phyloP scores from a whole-genome alignment of 30 jellyfish, hydroid and myxozoan species.

The Cassiopea xamachana region DNA sequence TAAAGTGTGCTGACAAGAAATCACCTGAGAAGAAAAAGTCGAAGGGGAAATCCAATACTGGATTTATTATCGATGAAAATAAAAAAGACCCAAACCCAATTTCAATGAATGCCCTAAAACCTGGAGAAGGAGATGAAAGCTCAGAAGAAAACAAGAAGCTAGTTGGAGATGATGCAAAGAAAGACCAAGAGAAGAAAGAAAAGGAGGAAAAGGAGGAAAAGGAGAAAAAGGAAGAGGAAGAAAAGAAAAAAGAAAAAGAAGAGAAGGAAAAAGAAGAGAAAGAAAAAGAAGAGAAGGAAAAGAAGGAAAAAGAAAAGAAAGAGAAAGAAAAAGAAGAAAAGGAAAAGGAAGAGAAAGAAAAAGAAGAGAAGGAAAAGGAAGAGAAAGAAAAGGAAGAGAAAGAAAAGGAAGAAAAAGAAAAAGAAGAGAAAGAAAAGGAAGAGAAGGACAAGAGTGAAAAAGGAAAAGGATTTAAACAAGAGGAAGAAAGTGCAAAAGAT shows the following conservation, averaged over 20 bases:
- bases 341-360: constrained; percentile 1
- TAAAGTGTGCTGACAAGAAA: constrained; percentile 88
- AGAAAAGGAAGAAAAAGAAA: not conserved
- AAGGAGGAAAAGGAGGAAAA: constrained; percentile 30
- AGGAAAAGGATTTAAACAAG: not conserved
- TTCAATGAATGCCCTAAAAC: constrained; percentile 62
- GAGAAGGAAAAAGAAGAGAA: constrained; percentile 24
- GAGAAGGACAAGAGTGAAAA: constrained; percentile 8
- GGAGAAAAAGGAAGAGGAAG: constrained; percentile 32
- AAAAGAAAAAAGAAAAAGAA: constrained; percentile 27
- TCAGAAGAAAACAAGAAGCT: constrained; percentile 17
- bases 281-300: constrained; percentile 41
- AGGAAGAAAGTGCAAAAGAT: too few relatives aligned
- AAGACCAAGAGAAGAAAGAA: constrained; percentile 15
- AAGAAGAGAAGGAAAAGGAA: constrained; percentile 4
- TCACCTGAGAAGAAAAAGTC: constrained; percentile 47
- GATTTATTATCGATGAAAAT: constrained; percentile 39
- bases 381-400: constrained; percentile 16
- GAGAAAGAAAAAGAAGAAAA: constrained; percentile 35
- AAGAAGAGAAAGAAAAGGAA: not conserved
- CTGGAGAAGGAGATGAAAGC: constrained; percentile 31
- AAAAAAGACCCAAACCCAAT: constrained; percentile 74
- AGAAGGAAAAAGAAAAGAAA: constrained; percentile 6
- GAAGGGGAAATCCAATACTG: constrained; percentile 24
- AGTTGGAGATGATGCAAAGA: constrained; percentile 4